These are phyloP conservation scores for Lepidothrix coronata DNA, from an alignment of 2,113 vertebrate genomes.

Conservation along the genomic window DNA sequence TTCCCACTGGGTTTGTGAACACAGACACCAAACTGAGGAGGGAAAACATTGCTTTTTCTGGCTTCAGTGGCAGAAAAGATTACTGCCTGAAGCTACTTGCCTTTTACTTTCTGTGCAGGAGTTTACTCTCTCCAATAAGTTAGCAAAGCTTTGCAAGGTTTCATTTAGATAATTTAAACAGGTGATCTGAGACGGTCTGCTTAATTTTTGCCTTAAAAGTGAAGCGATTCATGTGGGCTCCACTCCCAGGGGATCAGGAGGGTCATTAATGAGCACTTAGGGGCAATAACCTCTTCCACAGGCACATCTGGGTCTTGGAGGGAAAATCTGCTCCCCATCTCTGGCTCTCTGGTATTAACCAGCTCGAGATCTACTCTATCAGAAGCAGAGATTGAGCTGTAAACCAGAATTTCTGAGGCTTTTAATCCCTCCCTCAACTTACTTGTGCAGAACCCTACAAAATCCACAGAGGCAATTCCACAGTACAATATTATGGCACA, in stretches of 20 bases:
- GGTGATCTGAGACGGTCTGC: background rate
- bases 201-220: background rate
- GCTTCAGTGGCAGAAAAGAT: background rate
- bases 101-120: background rate
- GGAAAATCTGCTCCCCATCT: background rate
- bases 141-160: background rate
- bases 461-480: background rate
- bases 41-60: background rate
- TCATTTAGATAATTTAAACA: background rate
- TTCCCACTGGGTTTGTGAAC: background rate
- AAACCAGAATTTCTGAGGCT: background rate
- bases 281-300: background rate
- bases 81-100: background rate
- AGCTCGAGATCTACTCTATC: background rate
- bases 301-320: background rate
- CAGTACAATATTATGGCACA: accelerated
- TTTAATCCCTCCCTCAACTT: background rate
- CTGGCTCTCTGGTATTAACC: background rate
- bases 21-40: background rate
- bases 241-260: background rate
- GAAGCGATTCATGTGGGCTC: accelerated
- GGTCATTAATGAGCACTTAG: background rate
- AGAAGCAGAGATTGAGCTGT: background rate
- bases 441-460: background rate
- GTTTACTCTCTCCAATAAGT: background rate